Conservation (phyloP, 2,113 vertebrate species). For the Globicephala melas region DNA sequence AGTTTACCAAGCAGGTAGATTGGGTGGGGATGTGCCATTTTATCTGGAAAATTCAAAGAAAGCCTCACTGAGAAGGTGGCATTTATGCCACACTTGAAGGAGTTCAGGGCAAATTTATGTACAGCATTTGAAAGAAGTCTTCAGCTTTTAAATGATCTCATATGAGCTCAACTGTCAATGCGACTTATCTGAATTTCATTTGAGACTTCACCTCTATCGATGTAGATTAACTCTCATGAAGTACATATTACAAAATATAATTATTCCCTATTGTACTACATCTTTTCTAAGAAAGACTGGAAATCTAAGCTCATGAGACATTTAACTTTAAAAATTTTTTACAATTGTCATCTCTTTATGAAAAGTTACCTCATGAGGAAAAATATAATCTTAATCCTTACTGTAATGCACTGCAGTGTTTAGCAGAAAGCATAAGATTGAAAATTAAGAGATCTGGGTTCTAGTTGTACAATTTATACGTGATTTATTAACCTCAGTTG, state of each 20-base stretch:
- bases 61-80: background rate
- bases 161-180: background rate
- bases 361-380: background rate
- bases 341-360: background rate
- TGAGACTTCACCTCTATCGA: background rate
- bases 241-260: background rate
- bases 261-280: background rate
- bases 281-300: background rate
- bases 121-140: background rate
- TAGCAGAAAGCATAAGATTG: background rate
- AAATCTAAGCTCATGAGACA: background rate
- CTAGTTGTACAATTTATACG: background rate
- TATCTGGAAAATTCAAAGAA: background rate
- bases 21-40: background rate
- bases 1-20: background rate
- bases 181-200: background rate
- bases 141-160: background rate
- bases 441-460: background rate
- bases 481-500: background rate
- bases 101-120: background rate
- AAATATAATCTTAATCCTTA: background rate
- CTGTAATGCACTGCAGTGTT: background rate
- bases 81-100: background rate
- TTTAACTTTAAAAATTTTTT: slow-evolving; percentile 1
- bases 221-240: background rate